A percentile compares a stretch with the other conserved stretches of the same genome.
Evolutionary conservation across 2,113 vertebrate species (phyloP).

Genomic region (Dromaius novaehollandiae): DNA sequence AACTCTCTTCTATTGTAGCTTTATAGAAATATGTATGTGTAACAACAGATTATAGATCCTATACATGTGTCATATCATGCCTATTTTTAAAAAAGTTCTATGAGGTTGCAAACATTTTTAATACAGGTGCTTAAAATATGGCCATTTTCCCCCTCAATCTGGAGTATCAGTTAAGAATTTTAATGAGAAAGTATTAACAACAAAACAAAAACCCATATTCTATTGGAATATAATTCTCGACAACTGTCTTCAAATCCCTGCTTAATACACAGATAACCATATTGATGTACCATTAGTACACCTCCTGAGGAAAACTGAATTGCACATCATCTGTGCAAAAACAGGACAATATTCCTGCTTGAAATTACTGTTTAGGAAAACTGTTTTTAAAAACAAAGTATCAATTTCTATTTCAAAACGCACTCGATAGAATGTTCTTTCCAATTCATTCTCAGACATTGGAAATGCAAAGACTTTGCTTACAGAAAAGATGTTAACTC

Average conservation of each 20-base stretch:
- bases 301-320: not conserved
- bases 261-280: not conserved
- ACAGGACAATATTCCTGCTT: not conserved
- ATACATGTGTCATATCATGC: not conserved
- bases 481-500: not conserved
- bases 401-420: not conserved
- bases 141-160: not conserved
- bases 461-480: not conserved
- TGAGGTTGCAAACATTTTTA: not conserved
- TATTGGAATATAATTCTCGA: not conserved
- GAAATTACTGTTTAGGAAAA: not conserved
- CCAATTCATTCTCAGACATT: not conserved
- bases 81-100: not conserved
- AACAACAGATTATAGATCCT: not conserved
- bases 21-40: not conserved
- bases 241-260: not conserved
- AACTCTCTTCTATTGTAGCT: not conserved
- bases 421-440: not conserved
- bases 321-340: not conserved
- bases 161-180: not conserved
- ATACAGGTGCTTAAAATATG: not conserved
- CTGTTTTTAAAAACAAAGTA: not conserved
- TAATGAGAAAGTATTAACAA: not conserved
- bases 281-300: not conserved
- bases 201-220: not conserved